Evolutionary conservation across 64 coral and sea anemone species (phyloP), one percentile per base, ranked within the genome.

Genomic region (Exaiptasia diaphana): DNA sequence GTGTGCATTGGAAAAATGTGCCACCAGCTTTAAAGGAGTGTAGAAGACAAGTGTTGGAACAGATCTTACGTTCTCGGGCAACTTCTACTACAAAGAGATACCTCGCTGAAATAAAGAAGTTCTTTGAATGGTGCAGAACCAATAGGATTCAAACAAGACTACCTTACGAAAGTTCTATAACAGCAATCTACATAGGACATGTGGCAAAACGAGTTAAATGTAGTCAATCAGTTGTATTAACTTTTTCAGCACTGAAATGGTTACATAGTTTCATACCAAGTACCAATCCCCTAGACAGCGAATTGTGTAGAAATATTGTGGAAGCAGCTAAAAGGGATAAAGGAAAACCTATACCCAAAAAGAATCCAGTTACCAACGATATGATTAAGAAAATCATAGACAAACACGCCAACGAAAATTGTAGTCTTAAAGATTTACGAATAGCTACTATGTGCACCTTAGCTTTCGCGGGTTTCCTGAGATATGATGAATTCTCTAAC

Each of bases 231-330:
- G n/a, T n/a, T n/a, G n/a, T n/a, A n/a, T n/a, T n/a, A n/a, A n/a
- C n/a, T n/a, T n/a, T n/a, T n/a, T n/a, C 82, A 23, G 82, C 82
- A 17, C 68, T 85, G 13, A 76, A 86, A 58, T 86, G 83, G 83
- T 50, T 76, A 9, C 83, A 56, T 30, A 43, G 83, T 12, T 33
- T 86, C 12, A 41, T 86, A 8, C 70, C 83, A 17, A 12, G 64
- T 10, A 41, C 37, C 17, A 86, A 76, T 76, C 83, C 72, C 25
- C 27, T 86, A 62, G 83, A 86, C 57, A 27, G 55, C 52, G 17
- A 5, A 0, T 15, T 68, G 31, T 86, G 83, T 52, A 26, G 38
- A 37, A 87, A 77, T 18, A 49, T 87, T 25, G 84, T 87, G 2
- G 73, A 77, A 70, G 49, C 44, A 15, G 83, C 45, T n/a, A 86